These are phyloP conservation scores for Pyrgus malvae DNA, from an alignment of 2,888 invertebrate genomes.

Conservation along the genomic window DNA sequence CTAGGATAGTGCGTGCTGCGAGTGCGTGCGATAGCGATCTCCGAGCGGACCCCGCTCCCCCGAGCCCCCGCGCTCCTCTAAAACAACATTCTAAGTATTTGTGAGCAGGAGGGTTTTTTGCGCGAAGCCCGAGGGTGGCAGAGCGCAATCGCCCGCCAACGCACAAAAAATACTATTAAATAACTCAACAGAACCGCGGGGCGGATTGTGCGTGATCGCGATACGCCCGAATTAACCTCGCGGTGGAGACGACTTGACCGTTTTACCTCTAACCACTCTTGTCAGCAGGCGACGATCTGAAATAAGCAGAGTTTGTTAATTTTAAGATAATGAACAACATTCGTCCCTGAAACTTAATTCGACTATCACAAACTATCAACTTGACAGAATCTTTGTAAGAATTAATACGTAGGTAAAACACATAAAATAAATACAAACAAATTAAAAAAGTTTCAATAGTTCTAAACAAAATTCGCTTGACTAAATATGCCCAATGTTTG, in stretches of 20 bases:
- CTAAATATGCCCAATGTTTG: too few relatives aligned
- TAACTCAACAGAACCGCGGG: constrained; percentile 75
- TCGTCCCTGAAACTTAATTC: too few relatives aligned
- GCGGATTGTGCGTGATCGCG: constrained; percentile 74
- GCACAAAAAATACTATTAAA: constrained; percentile 80
- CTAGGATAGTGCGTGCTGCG: constrained; percentile 79
- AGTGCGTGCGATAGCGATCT: constrained; percentile 82
- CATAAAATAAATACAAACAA: too few relatives aligned
- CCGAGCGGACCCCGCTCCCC: constrained; percentile 51
- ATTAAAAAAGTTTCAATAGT: too few relatives aligned
- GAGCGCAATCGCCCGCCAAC: constrained; percentile 75
- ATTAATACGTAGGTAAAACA: too few relatives aligned
- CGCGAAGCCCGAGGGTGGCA: constrained; percentile 77
- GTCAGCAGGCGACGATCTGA: constrained; percentile 46
- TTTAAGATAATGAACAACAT: neutral
- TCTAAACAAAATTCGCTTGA: too few relatives aligned
- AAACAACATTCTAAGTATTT: constrained; percentile 77
- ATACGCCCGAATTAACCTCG: constrained; percentile 73
- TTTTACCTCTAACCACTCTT: constrained; percentile 46
- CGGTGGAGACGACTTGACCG: constrained; percentile 55
- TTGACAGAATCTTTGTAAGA: too few relatives aligned
- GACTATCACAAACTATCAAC: too few relatives aligned
- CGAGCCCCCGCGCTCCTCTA: constrained; percentile 54
- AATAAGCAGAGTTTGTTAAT: constrained; percentile 38
- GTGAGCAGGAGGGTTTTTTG: constrained; percentile 79